Percentiles rank a stretch among this genome's conserved stretches.
Conservation (phyloP, 2,797 vertebrate species). For the Pachyuromys duprasi region DNA sequence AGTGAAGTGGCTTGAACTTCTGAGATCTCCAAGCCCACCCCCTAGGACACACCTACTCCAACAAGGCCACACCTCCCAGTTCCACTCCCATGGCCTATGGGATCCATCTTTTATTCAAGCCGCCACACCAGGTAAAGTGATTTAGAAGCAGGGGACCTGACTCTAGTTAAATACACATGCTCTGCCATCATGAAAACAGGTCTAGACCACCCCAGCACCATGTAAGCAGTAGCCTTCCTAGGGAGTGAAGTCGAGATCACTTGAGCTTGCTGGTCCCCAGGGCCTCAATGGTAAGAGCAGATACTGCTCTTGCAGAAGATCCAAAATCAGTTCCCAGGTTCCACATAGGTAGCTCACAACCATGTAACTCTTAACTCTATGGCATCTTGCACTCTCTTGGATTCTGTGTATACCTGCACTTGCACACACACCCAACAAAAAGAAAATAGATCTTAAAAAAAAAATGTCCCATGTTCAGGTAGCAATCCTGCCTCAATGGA, state of each 20-base stretch:
- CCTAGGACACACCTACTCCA: background rate
- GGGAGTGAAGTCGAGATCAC: background rate
- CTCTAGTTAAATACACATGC: background rate
- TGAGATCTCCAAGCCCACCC: background rate
- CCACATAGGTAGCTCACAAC: background rate
- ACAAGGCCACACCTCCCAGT: background rate
- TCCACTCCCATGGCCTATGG: background rate
- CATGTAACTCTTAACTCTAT: background rate
- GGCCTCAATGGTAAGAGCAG: background rate
- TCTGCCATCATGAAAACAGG: background rate
- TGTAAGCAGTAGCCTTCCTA: too few relatives aligned
- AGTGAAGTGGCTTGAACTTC: background rate
- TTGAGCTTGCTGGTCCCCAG: background rate
- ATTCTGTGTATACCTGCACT: background rate
- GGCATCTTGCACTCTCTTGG: background rate
- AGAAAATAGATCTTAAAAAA: background rate
- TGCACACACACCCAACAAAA: background rate
- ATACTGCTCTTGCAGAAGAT: background rate
- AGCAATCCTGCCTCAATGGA: background rate
- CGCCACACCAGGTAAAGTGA: background rate
- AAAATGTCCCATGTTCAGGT: background rate
- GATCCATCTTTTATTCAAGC: background rate
- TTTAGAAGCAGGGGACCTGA: background rate
- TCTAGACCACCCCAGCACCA: background rate
- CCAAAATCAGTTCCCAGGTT: background rate